phyloP scores from a whole-genome alignment of 2,113 vertebrate genomes.

The Apeltes quadracus region DNA sequence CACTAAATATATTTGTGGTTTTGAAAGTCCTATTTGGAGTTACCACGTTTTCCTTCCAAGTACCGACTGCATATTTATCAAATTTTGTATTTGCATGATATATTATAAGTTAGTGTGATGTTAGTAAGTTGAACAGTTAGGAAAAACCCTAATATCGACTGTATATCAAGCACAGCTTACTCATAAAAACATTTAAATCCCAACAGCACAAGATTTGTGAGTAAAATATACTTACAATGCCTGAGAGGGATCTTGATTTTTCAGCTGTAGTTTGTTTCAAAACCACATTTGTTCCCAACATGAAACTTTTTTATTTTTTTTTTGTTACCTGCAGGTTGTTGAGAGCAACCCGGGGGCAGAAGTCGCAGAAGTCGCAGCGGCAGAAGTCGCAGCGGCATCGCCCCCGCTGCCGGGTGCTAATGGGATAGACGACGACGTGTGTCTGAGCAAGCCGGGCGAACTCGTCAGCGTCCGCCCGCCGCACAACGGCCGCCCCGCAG shows the following conservation, averaged over 20 bases:
- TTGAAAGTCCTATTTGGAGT: too few species aligned
- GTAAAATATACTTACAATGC: not conserved
- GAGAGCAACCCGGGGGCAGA: constrained; percentile 7
- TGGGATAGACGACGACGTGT: not conserved
- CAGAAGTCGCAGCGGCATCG: not conserved
- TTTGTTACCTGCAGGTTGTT: constrained; percentile 48
- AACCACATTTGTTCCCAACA: not conserved
- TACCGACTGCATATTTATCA: too few species aligned
- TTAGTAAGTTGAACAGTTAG: too few species aligned
- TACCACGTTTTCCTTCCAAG: too few species aligned
- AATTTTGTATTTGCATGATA: too few species aligned
- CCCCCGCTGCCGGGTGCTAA: not conserved
- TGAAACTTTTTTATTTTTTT: not conserved
- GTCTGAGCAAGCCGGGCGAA: constrained; percentile 67
- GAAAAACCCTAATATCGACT: too few species aligned
- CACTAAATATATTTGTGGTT: too few species aligned
- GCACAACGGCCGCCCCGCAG: not conserved
- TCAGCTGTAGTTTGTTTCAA: not conserved
- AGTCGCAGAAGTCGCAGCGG: constrained; percentile 2
- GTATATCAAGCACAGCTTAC: too few species aligned
- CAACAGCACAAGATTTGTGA: not conserved
- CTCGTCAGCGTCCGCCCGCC: constrained; percentile 55
- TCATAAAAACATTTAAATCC: too few species aligned
- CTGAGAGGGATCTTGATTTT: not conserved
- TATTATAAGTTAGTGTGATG: too few species aligned